Percentiles rank a stretch among this genome's conserved stretches.
These are phyloP conservation scores for Hephaestus fuliginosus DNA, from an alignment of 2,797 vertebrate genomes.

Conservation along the genomic window DNA sequence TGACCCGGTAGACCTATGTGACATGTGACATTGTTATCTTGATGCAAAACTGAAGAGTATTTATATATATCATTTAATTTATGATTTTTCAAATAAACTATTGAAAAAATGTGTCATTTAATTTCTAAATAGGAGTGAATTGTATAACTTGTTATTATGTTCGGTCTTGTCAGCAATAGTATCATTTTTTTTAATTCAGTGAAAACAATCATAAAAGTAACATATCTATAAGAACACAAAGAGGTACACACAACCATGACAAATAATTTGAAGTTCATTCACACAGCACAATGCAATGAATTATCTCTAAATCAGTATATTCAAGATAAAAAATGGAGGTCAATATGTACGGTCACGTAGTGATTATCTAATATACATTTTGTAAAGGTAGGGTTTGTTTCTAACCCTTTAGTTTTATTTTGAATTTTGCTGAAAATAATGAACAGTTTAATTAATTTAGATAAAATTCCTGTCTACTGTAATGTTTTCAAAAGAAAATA, in stretches of 20 bases:
- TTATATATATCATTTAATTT: conserved; percentile 70
- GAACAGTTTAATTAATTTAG: not conserved
- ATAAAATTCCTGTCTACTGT: not conserved
- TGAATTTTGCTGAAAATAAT: conserved; percentile 1
- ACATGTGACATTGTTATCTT: conserved; percentile 23
- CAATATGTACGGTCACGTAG: not conserved
- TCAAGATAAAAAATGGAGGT: not conserved
- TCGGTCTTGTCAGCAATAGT: no score
- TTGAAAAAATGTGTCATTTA: conserved; percentile 19
- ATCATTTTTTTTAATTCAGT: not conserved
- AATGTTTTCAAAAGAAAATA: not conserved
- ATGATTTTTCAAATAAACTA: conserved; percentile 59
- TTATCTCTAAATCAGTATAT: not conserved
- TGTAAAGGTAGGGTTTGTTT: not conserved
- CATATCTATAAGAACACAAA: not conserved
- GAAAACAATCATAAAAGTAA: not conserved
- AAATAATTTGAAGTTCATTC: no score
- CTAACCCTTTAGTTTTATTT: not conserved
- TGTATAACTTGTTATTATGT: not conserved
- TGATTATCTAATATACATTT: not conserved
- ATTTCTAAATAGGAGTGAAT: not conserved
- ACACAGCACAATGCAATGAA: not conserved
- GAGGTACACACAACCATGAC: not conserved
- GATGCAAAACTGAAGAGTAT: conserved; percentile 59
- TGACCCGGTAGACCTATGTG: not conserved